Percentiles rank a stretch among this genome's conserved stretches.
Conservation (phyloP, 2,888 invertebrate genomes). For the Pogonocherus hispidulus region DNA sequence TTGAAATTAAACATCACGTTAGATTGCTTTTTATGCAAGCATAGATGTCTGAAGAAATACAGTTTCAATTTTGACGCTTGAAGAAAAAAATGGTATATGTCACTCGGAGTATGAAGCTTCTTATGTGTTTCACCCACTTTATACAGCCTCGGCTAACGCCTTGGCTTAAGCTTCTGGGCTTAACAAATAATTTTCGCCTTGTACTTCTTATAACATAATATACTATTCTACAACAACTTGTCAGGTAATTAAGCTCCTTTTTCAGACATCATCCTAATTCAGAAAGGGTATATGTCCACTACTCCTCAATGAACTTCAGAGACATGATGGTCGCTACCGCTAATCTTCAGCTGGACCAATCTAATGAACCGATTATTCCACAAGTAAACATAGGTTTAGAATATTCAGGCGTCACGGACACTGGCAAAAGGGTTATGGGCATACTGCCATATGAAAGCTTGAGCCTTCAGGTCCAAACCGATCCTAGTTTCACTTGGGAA, state of each 20-base stretch:
- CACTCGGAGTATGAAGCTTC: too few species aligned
- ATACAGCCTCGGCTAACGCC: too few species aligned
- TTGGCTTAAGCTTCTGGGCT: too few species aligned
- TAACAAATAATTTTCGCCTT: too few species aligned
- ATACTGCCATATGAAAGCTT: constrained; percentile 64
- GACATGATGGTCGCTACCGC: constrained; percentile 97
- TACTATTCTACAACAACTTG: background rate
- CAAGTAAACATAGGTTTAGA: constrained; percentile 93
- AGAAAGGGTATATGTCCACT: constrained; percentile 72
- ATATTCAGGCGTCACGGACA: constrained; percentile 73
- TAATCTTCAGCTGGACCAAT: constrained; percentile 91
- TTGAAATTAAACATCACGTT: too few species aligned
- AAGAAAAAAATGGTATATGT: too few species aligned
- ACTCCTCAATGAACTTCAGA: constrained; percentile 94
- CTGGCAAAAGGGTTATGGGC: constrained; percentile 69
- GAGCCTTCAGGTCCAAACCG: constrained; percentile 66
- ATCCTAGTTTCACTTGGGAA: constrained; percentile 68
- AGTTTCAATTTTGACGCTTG: too few species aligned
- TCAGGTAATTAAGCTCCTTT: background rate
- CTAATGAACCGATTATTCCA: constrained; percentile 85
- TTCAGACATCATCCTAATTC: constrained; percentile 27
- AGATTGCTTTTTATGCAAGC: too few species aligned
- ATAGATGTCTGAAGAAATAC: too few species aligned
- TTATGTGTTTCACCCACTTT: too few species aligned
- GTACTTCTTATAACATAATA: too few species aligned